Conservation (phyloP, 2,888 invertebrate species). For the Danaus chrysippus region DNA sequence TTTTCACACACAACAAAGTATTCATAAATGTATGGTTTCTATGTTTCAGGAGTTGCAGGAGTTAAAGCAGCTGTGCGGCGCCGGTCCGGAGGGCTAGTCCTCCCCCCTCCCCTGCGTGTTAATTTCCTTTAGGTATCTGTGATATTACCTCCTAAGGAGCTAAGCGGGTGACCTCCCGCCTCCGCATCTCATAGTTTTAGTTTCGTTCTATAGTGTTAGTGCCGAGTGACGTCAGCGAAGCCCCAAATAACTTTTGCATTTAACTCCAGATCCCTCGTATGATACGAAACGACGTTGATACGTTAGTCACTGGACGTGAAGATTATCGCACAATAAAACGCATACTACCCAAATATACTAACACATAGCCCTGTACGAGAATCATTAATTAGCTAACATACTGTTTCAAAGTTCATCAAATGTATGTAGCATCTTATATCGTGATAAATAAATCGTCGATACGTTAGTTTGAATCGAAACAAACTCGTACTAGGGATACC, state of each 20-base stretch:
- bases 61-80: conserved; percentile 62
- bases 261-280: conserved; percentile 42
- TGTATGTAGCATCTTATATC: no score
- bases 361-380: conserved; percentile 3
- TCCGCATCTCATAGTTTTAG: conserved; percentile 53
- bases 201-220: conserved; percentile 24
- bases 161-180: conserved; percentile 33
- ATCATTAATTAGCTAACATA: conserved; percentile 3
- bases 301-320: conserved; percentile 46
- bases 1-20: no score
- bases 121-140: conserved; percentile 67
- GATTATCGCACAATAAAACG: conserved; percentile 26
- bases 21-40: not conserved
- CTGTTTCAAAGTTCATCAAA: conserved; percentile 12
- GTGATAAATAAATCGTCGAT: no score
- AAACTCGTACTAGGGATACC: no score
- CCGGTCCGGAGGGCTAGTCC: conserved; percentile 55
- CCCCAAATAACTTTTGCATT: conserved; percentile 28
- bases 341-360: conserved; percentile 5
- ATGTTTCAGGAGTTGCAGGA: conserved; percentile 59
- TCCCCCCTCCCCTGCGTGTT: conserved; percentile 13
- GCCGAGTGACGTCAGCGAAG: conserved; percentile 8
- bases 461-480: no score
- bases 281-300: conserved; percentile 43
- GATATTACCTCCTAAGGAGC: conserved; percentile 75